Evolutionary conservation across 1,140 invertebrate species (phyloP), one percentile per base, ranked within the genome.

Genomic region (Thalassaphorura encarpata): DNA sequence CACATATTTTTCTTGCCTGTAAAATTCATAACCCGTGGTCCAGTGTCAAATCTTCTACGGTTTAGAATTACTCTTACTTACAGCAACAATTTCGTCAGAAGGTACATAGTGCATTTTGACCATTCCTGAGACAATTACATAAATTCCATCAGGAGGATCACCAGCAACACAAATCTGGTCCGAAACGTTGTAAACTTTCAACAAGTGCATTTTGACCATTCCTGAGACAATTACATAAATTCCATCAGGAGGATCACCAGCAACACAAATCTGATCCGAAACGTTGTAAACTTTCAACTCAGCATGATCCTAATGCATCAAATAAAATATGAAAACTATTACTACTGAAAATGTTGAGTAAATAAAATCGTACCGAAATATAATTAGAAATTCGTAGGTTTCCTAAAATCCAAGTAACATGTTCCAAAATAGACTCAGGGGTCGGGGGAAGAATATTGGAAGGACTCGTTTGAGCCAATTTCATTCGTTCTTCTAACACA

Each of bases 151-250:
- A 13, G 68, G 61, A 6, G 28, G 16, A 26, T 66, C 66, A 3
- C 52, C 51, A n/a, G 36, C 41, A 11, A 56, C 40, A 19, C 29
- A 56, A 4, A 66, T 56, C 1, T 24, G 29, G 1, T 74, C 71
- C n/a, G n/a, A n/a, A n/a, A n/a, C n/a, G n/a, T n/a, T n/a, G n/a
- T n/a, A n/a, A n/a, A n/a, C n/a, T n/a, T n/a, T n/a, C n/a, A n/a
- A n/a, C n/a, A n/a, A n/a, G n/a, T n/a, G n/a, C n/a, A n/a, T n/a
- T 71, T 70, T 70, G 33, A 75, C 71, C 49, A 75, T 61, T 0
- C 74, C 74, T 16, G 69, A 70, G 4, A 73, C 62, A 18, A 74
- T 69, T 28, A 74, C 62, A 49, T 71, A 71, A 5, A 74, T 69
- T 6, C 73, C 73, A 41, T 69, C 66, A 8, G 68, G 61, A 8